Conservation (phyloP, 1,140 invertebrate species). For the Megalonaias nervosa region DNA sequence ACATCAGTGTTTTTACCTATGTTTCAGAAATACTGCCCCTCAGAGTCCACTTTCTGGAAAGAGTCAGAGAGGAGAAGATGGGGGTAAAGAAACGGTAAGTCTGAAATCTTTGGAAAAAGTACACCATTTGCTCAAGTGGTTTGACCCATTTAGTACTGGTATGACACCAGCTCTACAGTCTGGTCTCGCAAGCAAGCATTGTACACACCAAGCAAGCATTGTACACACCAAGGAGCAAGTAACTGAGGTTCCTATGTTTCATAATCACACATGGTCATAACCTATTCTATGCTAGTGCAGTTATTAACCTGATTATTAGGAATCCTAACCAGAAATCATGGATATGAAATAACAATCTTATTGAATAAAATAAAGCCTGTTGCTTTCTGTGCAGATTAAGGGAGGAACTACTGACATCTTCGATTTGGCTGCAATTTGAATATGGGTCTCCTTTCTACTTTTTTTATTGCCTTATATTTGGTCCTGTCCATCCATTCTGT, state of each 20-base stretch:
- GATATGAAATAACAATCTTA: too few species aligned
- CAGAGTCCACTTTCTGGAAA: conserved; percentile 52
- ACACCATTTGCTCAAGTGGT: neutral
- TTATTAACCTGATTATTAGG: neutral
- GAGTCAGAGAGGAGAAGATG: conserved; percentile 47
- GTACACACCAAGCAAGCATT: neutral
- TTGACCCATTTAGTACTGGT: neutral
- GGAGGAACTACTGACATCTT: too few species aligned
- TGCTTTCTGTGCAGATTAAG: too few species aligned
- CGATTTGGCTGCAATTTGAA: too few species aligned
- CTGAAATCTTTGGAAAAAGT: neutral
- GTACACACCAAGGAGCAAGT: neutral
- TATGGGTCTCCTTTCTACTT: too few species aligned
- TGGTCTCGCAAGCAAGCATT: neutral
- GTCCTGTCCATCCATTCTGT: too few species aligned
- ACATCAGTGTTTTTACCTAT: neutral
- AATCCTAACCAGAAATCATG: neutral
- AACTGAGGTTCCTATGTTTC: neutral
- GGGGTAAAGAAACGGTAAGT: conserved; percentile 65
- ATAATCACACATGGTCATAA: neutral
- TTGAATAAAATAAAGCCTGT: too few species aligned
- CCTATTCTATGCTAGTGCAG: neutral
- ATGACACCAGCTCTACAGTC: neutral
- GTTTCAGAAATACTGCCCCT: conserved; percentile 50
- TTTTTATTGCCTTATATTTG: too few species aligned